Conservation (phyloP, 2,113 vertebrate species). For the Cichladusa arquata region DNA sequence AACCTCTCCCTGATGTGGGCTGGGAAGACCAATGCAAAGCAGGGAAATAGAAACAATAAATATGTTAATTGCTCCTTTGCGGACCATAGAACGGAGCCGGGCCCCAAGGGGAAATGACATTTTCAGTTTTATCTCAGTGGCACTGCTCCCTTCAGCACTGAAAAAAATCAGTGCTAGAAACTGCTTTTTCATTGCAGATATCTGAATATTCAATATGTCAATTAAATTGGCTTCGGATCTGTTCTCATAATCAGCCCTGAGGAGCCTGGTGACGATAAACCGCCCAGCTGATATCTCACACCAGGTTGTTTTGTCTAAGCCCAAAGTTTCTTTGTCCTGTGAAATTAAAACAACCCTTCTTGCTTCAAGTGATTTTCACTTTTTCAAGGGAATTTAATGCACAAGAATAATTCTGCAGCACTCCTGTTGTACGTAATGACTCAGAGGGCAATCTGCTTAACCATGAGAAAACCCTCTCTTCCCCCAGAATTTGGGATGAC, state of each 20-base stretch:
- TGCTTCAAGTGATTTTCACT: neutral
- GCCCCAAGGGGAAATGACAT: neutral
- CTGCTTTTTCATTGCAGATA: neutral
- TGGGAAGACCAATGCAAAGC: neutral
- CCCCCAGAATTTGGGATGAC: neutral
- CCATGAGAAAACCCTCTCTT: fast-evolving
- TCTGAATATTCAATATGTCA: neutral
- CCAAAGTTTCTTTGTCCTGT: neutral
- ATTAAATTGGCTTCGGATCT: neutral
- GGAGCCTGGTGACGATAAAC: neutral
- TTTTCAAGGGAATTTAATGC: neutral
- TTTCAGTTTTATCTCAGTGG: neutral
- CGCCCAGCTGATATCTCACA: neutral
- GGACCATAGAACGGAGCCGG: neutral
- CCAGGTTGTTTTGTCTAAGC: slow-evolving; percentile 9
- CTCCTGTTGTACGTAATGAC: neutral
- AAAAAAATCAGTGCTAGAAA: neutral
- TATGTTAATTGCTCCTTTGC: neutral
- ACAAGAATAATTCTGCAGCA: neutral
- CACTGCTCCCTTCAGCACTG: neutral
- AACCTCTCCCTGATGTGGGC: neutral
- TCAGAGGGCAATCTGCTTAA: neutral
- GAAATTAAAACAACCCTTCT: neutral
- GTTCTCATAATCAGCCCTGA: neutral
- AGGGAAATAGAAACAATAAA: neutral